phyloP scores from a whole-genome alignment of 2,797 vertebrate species.

The Mus minutoides region DNA sequence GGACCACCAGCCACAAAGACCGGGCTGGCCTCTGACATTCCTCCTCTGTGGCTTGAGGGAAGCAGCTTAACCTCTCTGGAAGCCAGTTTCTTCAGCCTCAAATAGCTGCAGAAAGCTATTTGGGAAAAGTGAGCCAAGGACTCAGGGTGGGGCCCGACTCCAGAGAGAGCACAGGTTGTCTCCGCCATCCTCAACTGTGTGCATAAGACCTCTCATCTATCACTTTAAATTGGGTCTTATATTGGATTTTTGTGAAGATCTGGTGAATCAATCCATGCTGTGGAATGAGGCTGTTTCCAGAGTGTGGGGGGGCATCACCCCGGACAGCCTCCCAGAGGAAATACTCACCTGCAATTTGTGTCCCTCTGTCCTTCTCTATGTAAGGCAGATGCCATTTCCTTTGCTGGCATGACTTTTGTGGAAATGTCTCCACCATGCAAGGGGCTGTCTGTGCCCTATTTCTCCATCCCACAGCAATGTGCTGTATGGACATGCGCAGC shows the following conservation, averaged over 20 bases:
- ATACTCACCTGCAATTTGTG: fast-evolving
- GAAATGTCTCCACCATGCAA: background rate
- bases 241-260: constrained; percentile 23
- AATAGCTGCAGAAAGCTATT: background rate
- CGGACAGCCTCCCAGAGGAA: background rate
- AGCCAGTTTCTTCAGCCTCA: background rate
- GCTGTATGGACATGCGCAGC: fast-evolving
- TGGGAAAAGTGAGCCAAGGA: fast-evolving
- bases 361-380: background rate
- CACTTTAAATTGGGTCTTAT: background rate
- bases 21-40: background rate
- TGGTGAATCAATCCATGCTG: background rate
- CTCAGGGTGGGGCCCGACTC: background rate
- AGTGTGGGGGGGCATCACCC: background rate
- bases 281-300: background rate
- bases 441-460: background rate
- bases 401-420: background rate
- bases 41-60: background rate
- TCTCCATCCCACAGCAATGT: background rate
- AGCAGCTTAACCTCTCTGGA: background rate
- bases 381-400: fast-evolving
- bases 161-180: fast-evolving
- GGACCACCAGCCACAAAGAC: background rate
- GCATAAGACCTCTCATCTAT: background rate
- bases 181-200: too few species aligned